phyloP scores from a whole-genome alignment of 2,888 invertebrate genomes.

The Latrodectus hesperus region DNA sequence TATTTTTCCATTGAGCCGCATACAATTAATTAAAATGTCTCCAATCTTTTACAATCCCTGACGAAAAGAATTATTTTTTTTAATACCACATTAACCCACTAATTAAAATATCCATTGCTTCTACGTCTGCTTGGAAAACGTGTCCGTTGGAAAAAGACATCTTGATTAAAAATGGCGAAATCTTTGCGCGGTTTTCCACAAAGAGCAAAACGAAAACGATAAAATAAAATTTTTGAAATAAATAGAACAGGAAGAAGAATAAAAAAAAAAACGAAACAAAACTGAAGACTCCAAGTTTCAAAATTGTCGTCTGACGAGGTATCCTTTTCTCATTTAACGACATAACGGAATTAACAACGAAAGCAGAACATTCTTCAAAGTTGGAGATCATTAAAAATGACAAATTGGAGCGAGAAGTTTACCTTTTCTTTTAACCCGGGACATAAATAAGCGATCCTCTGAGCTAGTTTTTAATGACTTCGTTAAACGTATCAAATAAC shows the following conservation, averaged over 20 bases:
- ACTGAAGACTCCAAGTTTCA: conserved; percentile 24
- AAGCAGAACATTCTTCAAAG: conserved; percentile 37
- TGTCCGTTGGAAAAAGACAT: conserved; percentile 45
- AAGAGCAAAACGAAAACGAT: conserved; percentile 24
- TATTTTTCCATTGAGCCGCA: conserved; percentile 9
- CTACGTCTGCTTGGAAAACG: neutral
- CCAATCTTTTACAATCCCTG: conserved; percentile 21
- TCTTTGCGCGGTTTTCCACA: conserved; percentile 10
- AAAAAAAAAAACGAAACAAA: conserved; percentile 29
- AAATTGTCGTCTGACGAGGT: conserved; percentile 58
- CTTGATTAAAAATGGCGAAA: conserved; percentile 56
- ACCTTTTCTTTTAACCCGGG: conserved; percentile 56
- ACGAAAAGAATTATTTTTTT: conserved; percentile 29
- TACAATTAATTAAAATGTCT: conserved; percentile 27
- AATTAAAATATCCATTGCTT: conserved; percentile 33
- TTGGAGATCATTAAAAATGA: conserved; percentile 61
- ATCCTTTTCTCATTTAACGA: conserved; percentile 42
- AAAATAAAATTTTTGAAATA: conserved; percentile 11
- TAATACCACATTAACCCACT: conserved; percentile 10
- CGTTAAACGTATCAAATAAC: conserved; percentile 58
- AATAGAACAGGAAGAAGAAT: conserved; percentile 11
- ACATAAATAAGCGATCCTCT: conserved; percentile 57
- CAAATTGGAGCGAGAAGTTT: conserved; percentile 61
- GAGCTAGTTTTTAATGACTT: conserved; percentile 58
- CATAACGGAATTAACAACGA: conserved; percentile 60